phyloP scores from a whole-genome alignment of 2,113 vertebrate genomes.

The Myiagra hebetior region DNA sequence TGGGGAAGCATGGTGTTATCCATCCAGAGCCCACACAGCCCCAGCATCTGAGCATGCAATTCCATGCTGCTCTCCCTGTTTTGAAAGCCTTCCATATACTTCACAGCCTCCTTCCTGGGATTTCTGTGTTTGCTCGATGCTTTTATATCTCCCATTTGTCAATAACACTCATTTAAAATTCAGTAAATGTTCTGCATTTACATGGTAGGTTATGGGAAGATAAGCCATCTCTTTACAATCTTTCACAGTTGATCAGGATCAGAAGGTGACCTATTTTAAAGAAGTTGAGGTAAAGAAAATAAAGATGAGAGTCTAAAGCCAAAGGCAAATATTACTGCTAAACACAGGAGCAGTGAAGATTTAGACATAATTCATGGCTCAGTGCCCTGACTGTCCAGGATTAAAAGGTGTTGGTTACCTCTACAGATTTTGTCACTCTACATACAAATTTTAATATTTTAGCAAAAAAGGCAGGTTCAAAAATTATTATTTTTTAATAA shows the following conservation, averaged over 20 bases:
- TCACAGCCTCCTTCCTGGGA: not conserved
- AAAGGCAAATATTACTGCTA: not conserved
- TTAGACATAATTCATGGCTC: not conserved
- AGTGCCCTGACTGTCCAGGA: not conserved
- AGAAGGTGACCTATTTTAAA: slow-evolving; percentile 1
- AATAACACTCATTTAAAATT: not conserved
- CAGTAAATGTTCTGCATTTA: not conserved
- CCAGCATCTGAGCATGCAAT: not conserved
- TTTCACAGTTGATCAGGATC: slow-evolving; percentile 1
- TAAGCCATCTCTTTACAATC: not conserved
- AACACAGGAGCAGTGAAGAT: not conserved
- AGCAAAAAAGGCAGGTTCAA: not conserved
- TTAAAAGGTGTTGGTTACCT: not conserved
- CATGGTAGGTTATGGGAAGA: not conserved
- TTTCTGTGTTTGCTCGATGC: not conserved
- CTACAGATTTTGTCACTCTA: not conserved
- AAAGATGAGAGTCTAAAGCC: not conserved
- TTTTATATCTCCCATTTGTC: not conserved
- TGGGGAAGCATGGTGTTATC: not conserved
- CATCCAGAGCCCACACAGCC: not conserved
- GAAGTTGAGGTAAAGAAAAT: not conserved
- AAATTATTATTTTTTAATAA: not conserved
- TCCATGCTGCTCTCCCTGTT: not conserved
- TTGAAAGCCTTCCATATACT: not conserved
- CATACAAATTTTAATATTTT: not conserved